Evolutionary conservation across 1,140 invertebrate genomes (phyloP).

Genomic region (Anoplolepis gracilipes): DNA sequence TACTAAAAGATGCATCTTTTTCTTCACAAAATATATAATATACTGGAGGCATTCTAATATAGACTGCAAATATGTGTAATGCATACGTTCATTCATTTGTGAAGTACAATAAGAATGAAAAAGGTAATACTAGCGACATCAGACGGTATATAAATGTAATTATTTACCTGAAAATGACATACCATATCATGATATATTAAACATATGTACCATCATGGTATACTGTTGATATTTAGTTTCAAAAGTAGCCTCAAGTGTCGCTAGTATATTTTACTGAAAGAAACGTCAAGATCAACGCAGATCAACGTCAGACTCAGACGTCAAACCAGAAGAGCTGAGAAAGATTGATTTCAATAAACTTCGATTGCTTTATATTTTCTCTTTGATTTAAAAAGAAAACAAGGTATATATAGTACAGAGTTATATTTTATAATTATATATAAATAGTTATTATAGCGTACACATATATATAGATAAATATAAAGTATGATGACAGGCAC

Average conservation of each 20-base stretch:
- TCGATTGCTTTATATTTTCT: background rate
- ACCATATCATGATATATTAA: too few relatives aligned
- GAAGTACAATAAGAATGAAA: background rate
- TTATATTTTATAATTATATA: background rate
- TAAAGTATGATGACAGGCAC: background rate
- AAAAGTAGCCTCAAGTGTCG: too few relatives aligned
- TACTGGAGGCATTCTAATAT: too few relatives aligned
- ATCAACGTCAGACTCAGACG: background rate
- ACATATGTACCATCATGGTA: too few relatives aligned
- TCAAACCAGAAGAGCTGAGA: too few relatives aligned
- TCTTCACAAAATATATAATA: too few relatives aligned
- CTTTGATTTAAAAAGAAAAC: background rate
- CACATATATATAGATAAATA: background rate
- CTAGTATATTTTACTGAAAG: background rate
- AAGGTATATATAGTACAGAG: slow-evolving; percentile 18
- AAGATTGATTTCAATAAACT: background rate
- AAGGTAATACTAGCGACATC: background rate
- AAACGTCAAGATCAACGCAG: background rate
- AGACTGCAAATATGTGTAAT: too few relatives aligned
- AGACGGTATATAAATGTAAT: too few relatives aligned
- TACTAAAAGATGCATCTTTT: background rate
- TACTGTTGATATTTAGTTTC: too few relatives aligned
- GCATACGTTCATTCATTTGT: too few relatives aligned
- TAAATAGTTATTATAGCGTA: background rate
- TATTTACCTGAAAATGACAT: too few relatives aligned